Conservation (phyloP, 2,113 vertebrate genomes). For the Lycocorax pyrrhopterus region DNA sequence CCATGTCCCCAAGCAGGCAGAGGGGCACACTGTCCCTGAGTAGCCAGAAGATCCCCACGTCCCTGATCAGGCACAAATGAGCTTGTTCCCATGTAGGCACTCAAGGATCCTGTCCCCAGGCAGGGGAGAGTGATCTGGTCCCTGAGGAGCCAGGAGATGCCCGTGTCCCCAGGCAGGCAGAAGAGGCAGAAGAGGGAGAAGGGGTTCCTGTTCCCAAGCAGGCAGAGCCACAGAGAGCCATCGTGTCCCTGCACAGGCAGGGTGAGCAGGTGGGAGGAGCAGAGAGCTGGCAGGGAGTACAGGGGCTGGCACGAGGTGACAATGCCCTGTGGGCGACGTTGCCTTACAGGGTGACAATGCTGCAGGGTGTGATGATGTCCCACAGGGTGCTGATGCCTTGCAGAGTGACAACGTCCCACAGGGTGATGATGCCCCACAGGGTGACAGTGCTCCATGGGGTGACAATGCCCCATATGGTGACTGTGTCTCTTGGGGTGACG, state of each 20-base stretch:
- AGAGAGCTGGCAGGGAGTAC: background rate
- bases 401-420: background rate
- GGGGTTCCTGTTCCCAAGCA: background rate
- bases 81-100: background rate
- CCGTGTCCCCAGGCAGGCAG: background rate
- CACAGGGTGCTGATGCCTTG: background rate
- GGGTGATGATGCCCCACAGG: background rate
- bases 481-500: accelerated
- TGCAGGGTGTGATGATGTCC: accelerated
- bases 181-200: background rate
- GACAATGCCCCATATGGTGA: background rate
- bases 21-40: background rate
- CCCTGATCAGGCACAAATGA: background rate
- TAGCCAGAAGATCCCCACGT: background rate
- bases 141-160: background rate
- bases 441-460: background rate
- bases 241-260: background rate
- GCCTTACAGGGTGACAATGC: background rate
- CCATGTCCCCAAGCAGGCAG: background rate
- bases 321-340: background rate
- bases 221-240: background rate
- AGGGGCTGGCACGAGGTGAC: background rate
- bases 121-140: background rate
- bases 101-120: background rate
- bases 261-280: background rate